Evolutionary conservation across 2,888 invertebrate species (phyloP).

Genomic region (Entomobrya multifasciata): DNA sequence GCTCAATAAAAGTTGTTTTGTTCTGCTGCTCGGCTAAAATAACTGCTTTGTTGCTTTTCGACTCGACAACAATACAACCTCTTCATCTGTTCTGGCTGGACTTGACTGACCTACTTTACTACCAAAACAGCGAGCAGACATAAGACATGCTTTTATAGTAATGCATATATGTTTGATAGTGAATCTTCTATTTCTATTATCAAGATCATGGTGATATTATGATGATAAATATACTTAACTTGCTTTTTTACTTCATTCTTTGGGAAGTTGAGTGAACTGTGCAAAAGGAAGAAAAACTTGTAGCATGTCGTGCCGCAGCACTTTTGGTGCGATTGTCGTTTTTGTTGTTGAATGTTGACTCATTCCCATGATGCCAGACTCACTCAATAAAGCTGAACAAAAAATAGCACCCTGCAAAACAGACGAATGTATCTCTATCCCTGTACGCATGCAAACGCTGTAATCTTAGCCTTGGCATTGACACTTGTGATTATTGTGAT

Average conservation of each 20-base stretch:
- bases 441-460: neutral
- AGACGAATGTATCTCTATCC: neutral
- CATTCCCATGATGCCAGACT: neutral
- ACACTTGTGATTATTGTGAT: too few species aligned
- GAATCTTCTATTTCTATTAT: constrained; percentile 41
- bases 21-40: neutral
- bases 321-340: constrained; percentile 13
- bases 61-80: neutral
- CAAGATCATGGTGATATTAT: constrained; percentile 7
- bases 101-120: constrained; percentile 67
- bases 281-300: constrained; percentile 52
- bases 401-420: too few species aligned
- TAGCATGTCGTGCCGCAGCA: constrained; percentile 17
- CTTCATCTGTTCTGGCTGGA: constrained; percentile 49
- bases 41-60: too few species aligned
- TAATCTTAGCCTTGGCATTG: too few species aligned
- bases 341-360: constrained; percentile 6
- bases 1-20: constrained; percentile 66
- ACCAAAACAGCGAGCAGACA: constrained; percentile 37
- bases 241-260: constrained; percentile 44
- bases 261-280: constrained; percentile 72
- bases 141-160: neutral
- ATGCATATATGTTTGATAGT: neutral
- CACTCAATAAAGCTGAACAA: too few species aligned
- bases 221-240: constrained; percentile 50